Conservation (phyloP, 2,888 invertebrate species). For the Leucophora obtusa region DNA sequence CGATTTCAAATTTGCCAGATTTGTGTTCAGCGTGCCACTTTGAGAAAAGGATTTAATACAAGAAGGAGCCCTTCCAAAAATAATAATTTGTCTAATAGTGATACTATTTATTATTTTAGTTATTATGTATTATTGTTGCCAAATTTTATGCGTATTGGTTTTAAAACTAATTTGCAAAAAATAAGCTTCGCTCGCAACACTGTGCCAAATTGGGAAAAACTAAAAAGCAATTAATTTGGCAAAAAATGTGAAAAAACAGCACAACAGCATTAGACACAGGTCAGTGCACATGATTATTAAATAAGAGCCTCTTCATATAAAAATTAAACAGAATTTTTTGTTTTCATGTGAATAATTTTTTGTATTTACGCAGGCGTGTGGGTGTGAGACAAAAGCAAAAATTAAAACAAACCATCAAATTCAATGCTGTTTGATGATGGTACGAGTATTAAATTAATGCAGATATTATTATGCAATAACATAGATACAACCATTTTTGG, state of each 20-base stretch:
- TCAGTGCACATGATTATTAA: conserved; percentile 33
- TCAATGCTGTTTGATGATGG: conserved; percentile 51
- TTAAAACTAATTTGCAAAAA: too few relatives aligned
- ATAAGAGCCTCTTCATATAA: conserved; percentile 11
- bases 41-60: too few relatives aligned
- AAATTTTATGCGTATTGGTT: too few relatives aligned
- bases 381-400: conserved; percentile 39
- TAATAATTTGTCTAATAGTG: too few relatives aligned
- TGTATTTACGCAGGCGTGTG: conserved; percentile 54
- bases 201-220: neutral
- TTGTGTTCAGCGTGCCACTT: too few relatives aligned
- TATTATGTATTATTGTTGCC: too few relatives aligned
- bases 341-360: conserved; percentile 30
- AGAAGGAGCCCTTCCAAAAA: too few relatives aligned
- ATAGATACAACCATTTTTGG: conserved; percentile 69
- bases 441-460: conserved; percentile 55
- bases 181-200: neutral
- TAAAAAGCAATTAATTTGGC: neutral
- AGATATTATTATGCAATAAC: conserved; percentile 71
- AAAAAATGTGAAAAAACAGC: conserved; percentile 4
- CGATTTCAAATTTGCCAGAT: too few relatives aligned
- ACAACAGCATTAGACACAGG: conserved; percentile 48
- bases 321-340: conserved; percentile 41
- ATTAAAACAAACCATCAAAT: conserved; percentile 18
- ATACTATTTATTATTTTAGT: too few relatives aligned